Percentiles rank a stretch among this genome's conserved stretches.
These are phyloP conservation scores for Seriola quinqueradiata DNA, from an alignment of 2,113 vertebrate genomes.

Conservation along the genomic window DNA sequence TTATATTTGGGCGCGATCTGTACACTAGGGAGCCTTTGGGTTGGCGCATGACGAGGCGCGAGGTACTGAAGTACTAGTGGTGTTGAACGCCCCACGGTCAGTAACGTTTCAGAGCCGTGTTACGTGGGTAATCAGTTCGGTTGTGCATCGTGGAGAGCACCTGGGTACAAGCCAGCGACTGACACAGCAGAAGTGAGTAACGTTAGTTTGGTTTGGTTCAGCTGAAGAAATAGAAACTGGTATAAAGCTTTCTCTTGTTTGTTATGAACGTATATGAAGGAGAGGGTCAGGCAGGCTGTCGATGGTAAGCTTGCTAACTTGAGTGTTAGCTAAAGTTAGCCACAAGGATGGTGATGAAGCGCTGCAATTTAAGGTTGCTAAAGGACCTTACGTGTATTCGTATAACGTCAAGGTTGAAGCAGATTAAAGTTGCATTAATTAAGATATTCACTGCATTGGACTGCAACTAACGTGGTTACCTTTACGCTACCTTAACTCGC, in stretches of 20 bases:
- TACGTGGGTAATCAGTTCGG: too few species aligned
- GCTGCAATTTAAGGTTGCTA: neutral
- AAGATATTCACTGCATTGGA: too few species aligned
- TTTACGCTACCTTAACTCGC: too few species aligned
- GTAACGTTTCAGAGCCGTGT: neutral
- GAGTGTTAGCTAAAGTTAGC: constrained; percentile 50
- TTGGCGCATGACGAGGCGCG: neutral
- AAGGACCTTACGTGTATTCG: neutral
- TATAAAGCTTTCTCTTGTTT: neutral
- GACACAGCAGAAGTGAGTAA: constrained; percentile 29
- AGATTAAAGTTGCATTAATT: too few species aligned
- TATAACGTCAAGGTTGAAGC: too few species aligned
- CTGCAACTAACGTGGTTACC: too few species aligned
- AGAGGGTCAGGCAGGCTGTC: neutral
- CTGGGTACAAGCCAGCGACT: neutral
- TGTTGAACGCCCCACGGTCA: constrained; percentile 15
- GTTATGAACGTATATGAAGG: neutral
- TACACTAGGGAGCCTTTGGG: neutral
- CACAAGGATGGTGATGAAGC: neutral
- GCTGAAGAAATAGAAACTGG: neutral
- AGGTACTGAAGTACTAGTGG: neutral
- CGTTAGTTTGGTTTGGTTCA: neutral
- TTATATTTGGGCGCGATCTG: neutral
- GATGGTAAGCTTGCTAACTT: neutral
- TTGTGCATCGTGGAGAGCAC: neutral